A percentile compares a stretch with the other conserved stretches of the same genome.
Conservation (phyloP, 2,888 invertebrate species). For the Lasioglossum lativentre region DNA sequence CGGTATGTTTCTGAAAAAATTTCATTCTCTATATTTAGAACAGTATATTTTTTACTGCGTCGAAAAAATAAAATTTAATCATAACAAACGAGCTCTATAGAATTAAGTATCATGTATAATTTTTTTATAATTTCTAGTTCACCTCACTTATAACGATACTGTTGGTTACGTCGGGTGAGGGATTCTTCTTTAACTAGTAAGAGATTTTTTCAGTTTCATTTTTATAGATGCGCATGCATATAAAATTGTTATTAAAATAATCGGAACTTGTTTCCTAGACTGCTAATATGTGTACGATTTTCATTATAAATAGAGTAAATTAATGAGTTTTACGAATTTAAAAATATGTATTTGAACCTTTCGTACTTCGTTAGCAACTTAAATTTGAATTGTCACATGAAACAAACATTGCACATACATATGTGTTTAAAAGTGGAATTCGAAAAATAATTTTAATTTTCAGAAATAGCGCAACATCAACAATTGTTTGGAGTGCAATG, state of each 20-base stretch:
- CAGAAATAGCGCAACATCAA: neutral
- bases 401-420: neutral
- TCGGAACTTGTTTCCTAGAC: neutral
- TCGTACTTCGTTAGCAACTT: neutral
- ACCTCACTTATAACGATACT: constrained; percentile 55
- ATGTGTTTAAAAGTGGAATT: neutral
- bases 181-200: constrained; percentile 76
- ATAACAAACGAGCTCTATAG: neutral
- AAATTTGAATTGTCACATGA: neutral
- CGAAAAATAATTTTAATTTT: neutral
- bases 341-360: neutral
- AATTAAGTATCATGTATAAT: constrained; percentile 11
- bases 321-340: neutral
- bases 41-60: neutral
- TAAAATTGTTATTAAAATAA: neutral
- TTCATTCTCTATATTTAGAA: neutral
- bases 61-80: neutral
- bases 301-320: neutral
- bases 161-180: constrained; percentile 63
- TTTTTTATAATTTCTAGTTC: constrained; percentile 60
- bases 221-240: too few species aligned
- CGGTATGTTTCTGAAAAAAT: neutral
- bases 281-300: neutral
- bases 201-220: constrained; percentile 44
- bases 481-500: neutral